Evolutionary conservation across 2,797 vertebrate species (phyloP), one percentile per base, ranked within the genome.

Genomic region (Neosilurus mollespiculum): DNA sequence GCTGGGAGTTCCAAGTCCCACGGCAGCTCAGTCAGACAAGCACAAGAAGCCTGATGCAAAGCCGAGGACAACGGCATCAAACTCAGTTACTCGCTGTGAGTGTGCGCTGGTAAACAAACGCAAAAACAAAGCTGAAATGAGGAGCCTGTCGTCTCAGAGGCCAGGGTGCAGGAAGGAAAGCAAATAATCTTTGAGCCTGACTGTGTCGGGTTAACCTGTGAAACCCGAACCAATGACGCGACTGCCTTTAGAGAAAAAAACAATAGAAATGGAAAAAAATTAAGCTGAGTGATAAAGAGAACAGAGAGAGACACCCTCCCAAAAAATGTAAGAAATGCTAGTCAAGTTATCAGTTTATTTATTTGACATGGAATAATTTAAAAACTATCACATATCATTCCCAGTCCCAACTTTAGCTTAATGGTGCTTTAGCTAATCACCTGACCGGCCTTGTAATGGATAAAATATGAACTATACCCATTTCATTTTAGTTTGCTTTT

Each of bases 1-100:
- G 67, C 80, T n/a, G 78, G 83, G 84, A 84, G 66, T 81, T 83
- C 78, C 84, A 66, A 85, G 67, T 81, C 73, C 67, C 75, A 37
- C 54, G 4, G 67, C 84, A 78, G 56, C 66, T 82, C 75, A 82
- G 76, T 83, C 72, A 64, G 78, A 65, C 61, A 82, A 82, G 56
- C 24, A 59, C 43, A 37, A 81, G 61, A 61, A 34, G 72, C 66
- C 56, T 37, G 80, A 53, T 4, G 61, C 56, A 51, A 43, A 70
- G 66, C 66, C 9, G 56, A 71, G 56, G 59, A 82, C 67, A 26
- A 61, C 37, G 11, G 65, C 30, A 11, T 66, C 65, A 22, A 66
- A 73, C 43, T 20, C 26, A 1, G 76, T 71, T 80, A 71, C 66
- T 22, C 22, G 9, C 37, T 16, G 22, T 2, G 16, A 56, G 30